phyloP scores from a whole-genome alignment of 2,113 vertebrate genomes.

The Zosterops lateralis region DNA sequence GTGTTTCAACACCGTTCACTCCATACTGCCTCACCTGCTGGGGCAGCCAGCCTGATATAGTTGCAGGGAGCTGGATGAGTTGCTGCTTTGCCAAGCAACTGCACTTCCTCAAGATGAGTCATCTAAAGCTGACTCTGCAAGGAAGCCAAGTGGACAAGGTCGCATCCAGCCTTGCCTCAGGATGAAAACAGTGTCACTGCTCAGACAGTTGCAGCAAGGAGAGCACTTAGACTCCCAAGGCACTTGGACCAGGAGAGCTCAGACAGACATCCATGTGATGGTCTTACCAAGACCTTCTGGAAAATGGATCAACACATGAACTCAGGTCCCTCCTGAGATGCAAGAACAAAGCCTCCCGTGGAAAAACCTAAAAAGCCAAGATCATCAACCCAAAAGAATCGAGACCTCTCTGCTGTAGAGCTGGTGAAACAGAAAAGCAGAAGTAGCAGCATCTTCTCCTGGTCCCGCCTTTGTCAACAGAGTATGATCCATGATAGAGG shows the following conservation, averaged over 20 bases:
- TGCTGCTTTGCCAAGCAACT: neutral
- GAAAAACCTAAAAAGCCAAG: neutral
- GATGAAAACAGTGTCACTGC: neutral
- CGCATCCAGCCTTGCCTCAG: neutral
- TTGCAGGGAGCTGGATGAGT: neutral
- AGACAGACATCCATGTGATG: neutral
- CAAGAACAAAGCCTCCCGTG: neutral
- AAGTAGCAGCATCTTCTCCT: neutral
- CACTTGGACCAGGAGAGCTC: neutral
- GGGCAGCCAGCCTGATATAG: fast-evolving
- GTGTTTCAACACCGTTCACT: neutral
- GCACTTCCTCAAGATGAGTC: neutral
- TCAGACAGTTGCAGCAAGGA: neutral
- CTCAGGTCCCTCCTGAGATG: neutral
- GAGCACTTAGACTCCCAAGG: neutral
- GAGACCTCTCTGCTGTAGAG: neutral
- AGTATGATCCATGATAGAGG: fast-evolving
- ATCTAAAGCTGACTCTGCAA: neutral
- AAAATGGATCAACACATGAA: neutral
- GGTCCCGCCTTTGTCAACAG: neutral
- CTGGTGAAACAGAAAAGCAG: neutral
- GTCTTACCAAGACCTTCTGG: neutral
- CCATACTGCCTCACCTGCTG: fast-evolving
- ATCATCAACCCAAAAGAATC: neutral
- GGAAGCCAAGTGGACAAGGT: neutral